A percentile compares a stretch with the other conserved stretches of the same genome.
These are phyloP conservation scores for Pithys albifrons DNA, from an alignment of 2,113 vertebrate genomes.

Conservation along the genomic window DNA sequence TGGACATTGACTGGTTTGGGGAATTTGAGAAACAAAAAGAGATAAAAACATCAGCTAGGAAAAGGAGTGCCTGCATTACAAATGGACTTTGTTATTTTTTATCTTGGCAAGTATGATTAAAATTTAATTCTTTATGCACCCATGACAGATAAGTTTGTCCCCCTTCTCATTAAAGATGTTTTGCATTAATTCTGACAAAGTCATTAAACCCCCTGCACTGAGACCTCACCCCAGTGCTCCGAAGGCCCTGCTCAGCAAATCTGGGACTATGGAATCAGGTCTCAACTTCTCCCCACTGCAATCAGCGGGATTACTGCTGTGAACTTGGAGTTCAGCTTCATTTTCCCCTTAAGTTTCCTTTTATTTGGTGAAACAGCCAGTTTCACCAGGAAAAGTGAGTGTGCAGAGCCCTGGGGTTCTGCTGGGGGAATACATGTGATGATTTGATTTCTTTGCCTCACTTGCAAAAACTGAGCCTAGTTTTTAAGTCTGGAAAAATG, in stretches of 20 bases:
- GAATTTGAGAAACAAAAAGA: slow-evolving; percentile 52
- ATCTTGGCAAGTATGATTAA: slow-evolving; percentile 52
- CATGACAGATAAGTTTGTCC: slow-evolving; percentile 29
- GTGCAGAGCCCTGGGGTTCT: background rate
- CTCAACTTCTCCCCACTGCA: background rate
- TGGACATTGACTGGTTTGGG: slow-evolving; percentile 47
- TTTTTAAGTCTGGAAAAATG: background rate
- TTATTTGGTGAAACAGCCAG: background rate
- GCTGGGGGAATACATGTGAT: background rate
- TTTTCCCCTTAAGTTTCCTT: background rate
- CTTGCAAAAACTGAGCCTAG: background rate
- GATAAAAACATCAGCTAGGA: slow-evolving; percentile 55
- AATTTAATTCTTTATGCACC: slow-evolving; percentile 32
- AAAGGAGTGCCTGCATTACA: slow-evolving; percentile 56
- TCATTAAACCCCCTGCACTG: background rate
- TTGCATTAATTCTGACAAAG: slow-evolving; percentile 21
- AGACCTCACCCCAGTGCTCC: background rate
- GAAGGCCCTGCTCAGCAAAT: background rate
- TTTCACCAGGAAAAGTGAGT: background rate
- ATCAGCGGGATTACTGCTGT: background rate
- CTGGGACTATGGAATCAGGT: background rate
- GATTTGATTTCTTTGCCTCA: background rate
- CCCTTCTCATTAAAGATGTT: background rate
- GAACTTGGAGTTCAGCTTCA: background rate
- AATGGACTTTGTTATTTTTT: slow-evolving; percentile 59